Percentiles rank a stretch among this genome's conserved stretches.
phyloP scores from a whole-genome alignment of 2,888 invertebrate species.

The Salpingus planirostris region DNA sequence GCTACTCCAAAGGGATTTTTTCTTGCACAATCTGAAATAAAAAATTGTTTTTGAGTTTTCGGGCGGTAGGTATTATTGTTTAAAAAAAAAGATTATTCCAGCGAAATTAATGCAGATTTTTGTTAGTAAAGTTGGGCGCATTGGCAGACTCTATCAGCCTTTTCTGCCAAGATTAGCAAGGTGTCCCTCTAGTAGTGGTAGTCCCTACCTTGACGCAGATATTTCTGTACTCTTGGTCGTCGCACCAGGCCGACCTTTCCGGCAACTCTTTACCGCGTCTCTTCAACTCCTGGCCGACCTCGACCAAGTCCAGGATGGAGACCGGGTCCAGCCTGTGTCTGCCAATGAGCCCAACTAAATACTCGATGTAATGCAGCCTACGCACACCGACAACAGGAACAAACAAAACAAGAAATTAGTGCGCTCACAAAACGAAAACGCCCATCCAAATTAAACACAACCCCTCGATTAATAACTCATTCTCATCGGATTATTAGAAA shows the following conservation, averaged over 20 bases:
- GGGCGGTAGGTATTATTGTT: background rate
- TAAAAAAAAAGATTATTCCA: background rate
- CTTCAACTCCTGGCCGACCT: slow-evolving; percentile 79
- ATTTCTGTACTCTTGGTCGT: slow-evolving; percentile 74
- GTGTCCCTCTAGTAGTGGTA: slow-evolving; percentile 5
- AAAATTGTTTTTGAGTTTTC: too few species aligned
- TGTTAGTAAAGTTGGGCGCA: slow-evolving; percentile 30
- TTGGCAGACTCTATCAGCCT: slow-evolving; percentile 30
- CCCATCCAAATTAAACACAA: too few species aligned
- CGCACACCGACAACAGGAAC: slow-evolving; percentile 29
- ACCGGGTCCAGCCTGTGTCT: slow-evolving; percentile 80
- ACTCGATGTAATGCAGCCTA: slow-evolving; percentile 93
- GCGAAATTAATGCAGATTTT: too few species aligned
- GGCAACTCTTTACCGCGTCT: slow-evolving; percentile 78
- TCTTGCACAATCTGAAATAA: slow-evolving; percentile 61
- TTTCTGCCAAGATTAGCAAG: too few species aligned
- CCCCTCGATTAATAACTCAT: too few species aligned
- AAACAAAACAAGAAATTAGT: too few species aligned
- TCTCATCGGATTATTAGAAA: too few species aligned
- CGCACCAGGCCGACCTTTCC: slow-evolving; percentile 71
- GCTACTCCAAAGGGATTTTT: slow-evolving; percentile 63
- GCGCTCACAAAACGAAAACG: too few species aligned
- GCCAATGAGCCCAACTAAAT: slow-evolving; percentile 82
- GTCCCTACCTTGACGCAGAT: slow-evolving; percentile 74
- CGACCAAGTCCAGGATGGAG: slow-evolving; percentile 76